Percentiles rank a stretch among this genome's conserved stretches.
Evolutionary conservation across 2,797 vertebrate genomes (phyloP).

Genomic region (Xiphophorus birchmanni): DNA sequence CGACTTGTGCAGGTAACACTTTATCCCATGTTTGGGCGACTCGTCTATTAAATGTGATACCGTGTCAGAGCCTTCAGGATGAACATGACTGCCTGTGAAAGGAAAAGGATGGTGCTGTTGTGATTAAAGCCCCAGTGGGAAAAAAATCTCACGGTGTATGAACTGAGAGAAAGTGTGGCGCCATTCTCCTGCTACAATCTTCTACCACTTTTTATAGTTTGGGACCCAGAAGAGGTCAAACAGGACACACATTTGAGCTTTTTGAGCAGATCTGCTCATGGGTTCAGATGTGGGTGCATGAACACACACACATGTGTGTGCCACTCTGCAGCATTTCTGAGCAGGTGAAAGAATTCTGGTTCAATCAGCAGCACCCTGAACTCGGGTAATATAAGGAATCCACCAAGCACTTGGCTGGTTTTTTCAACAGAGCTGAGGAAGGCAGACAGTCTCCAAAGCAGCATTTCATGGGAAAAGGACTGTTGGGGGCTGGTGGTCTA

Average conservation of each 20-base stretch:
- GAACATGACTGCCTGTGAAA: constrained; percentile 38
- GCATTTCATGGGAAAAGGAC: too few relatives aligned
- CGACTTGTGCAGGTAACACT: constrained; percentile 57
- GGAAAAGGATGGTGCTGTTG: constrained; percentile 13
- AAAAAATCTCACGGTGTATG: constrained; percentile 27
- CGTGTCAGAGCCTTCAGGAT: constrained; percentile 37
- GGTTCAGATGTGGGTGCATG: too few relatives aligned
- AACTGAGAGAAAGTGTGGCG: constrained; percentile 45
- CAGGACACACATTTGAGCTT: constrained; percentile 20
- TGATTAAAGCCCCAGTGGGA: constrained; percentile 43
- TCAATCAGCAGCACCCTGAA: too few relatives aligned
- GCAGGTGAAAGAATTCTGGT: too few relatives aligned
- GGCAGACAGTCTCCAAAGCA: too few relatives aligned
- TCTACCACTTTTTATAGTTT: constrained; percentile 34
- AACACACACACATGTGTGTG: too few relatives aligned
- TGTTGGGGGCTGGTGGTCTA: too few relatives aligned
- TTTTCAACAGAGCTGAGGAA: too few relatives aligned
- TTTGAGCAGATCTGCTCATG: neutral
- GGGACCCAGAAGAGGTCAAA: constrained; percentile 16
- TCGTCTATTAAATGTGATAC: constrained; percentile 63
- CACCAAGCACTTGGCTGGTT: too few relatives aligned
- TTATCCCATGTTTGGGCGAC: constrained; percentile 44
- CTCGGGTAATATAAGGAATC: too few relatives aligned
- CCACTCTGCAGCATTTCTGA: too few relatives aligned
- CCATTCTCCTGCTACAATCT: constrained; percentile 42